A percentile compares a stretch with the other conserved stretches of the same genome.
phyloP scores from a whole-genome alignment of 1,140 invertebrate genomes.

The Drosophila subpulchrella region DNA sequence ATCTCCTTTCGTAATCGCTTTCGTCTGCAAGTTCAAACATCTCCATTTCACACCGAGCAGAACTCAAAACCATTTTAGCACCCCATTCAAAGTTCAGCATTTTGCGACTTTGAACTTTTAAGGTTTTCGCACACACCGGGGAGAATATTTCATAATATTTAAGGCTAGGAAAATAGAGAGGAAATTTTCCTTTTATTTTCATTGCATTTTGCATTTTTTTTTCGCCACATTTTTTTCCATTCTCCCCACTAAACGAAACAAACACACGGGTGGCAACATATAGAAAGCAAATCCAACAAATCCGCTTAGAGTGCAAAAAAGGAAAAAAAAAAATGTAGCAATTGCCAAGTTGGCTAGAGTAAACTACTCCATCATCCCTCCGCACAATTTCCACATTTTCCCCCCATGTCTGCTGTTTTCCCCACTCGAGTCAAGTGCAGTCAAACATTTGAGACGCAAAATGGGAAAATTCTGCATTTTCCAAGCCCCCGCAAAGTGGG shows the following conservation, averaged over 20 bases:
- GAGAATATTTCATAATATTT: constrained; percentile 26
- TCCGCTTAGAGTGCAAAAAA: constrained; percentile 56
- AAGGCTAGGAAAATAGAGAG: constrained; percentile 5
- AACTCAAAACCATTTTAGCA: constrained; percentile 39
- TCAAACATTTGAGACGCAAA: constrained; percentile 54
- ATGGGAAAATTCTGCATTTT: constrained; percentile 32
- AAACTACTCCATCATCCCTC: background rate
- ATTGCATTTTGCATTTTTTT: constrained; percentile 12
- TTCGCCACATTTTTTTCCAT: constrained; percentile 5
- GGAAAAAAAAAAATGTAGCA: constrained; percentile 29
- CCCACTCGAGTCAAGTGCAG: constrained; percentile 60
- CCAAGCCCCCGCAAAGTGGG: constrained; percentile 31
- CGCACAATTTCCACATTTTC: constrained; percentile 6
- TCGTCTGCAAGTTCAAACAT: constrained; percentile 27
- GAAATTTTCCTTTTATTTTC: constrained; percentile 43
- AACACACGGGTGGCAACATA: constrained; percentile 9
- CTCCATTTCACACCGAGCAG: constrained; percentile 26
- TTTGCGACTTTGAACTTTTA: constrained; percentile 50
- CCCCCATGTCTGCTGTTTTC: constrained; percentile 1
- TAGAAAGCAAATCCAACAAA: constrained; percentile 37
- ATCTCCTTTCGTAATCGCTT: constrained; percentile 32
- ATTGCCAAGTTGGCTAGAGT: constrained; percentile 28
- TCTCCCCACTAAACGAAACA: constrained; percentile 16
- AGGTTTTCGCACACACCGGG: constrained; percentile 11
- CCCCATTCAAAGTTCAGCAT: constrained; percentile 28